These are phyloP conservation scores for Potamilus streckersoni DNA, from an alignment of 1,140 invertebrate species.

Conservation along the genomic window DNA sequence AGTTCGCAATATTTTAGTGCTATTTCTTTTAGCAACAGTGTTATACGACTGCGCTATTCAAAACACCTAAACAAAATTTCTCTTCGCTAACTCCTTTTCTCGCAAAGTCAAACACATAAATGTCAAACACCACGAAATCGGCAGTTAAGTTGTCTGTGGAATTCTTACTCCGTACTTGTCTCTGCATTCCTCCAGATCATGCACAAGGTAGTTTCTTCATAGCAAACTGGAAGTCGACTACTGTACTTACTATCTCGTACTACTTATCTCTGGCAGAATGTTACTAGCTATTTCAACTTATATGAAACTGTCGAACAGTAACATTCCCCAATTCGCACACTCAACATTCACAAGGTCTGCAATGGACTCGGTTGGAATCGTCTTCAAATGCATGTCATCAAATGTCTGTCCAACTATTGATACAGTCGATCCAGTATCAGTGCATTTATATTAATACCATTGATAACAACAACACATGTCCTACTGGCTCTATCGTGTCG, in stretches of 20 bases:
- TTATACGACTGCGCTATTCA: conserved; percentile 5
- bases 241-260: conserved; percentile 8
- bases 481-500: conserved; percentile 4
- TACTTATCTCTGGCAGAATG: background rate
- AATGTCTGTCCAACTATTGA: conserved; percentile 18
- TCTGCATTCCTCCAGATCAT: conserved; percentile 18
- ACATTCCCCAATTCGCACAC: conserved; percentile 12
- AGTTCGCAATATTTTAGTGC: background rate
- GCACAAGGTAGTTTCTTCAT: conserved; percentile 7
- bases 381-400: conserved; percentile 16
- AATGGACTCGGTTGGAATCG: conserved; percentile 3
- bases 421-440: conserved; percentile 31
- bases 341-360: conserved; percentile 18
- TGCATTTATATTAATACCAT: conserved; percentile 6
- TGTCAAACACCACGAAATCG: conserved; percentile 20
- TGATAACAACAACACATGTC: conserved; percentile 15
- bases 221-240: background rate
- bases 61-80: conserved; percentile 5
- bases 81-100: conserved; percentile 13
- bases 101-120: conserved; percentile 10
- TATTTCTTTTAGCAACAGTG: conserved; percentile 3
- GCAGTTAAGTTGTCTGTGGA: conserved; percentile 2
- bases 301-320: conserved; percentile 25
- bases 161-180: conserved; percentile 21
- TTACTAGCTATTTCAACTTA: conserved; percentile 9